Conservation (phyloP, 2,888 invertebrate species). For the Pyrocoelia pectoralis region DNA sequence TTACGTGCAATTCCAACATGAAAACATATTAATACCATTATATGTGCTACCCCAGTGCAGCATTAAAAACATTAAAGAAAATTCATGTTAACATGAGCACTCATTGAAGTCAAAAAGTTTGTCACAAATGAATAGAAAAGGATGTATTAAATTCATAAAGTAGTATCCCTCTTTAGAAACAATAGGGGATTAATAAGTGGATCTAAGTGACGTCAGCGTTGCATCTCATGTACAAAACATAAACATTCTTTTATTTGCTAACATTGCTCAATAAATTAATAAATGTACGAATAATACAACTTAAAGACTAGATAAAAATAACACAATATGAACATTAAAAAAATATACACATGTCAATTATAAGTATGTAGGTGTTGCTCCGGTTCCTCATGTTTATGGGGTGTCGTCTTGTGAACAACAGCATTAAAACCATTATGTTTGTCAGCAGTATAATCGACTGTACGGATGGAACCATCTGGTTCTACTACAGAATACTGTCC, state of each 20-base stretch:
- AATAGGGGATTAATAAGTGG: no score
- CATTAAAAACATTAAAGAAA: no score
- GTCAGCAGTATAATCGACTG: conserved; percentile 57
- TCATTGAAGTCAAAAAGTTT: no score
- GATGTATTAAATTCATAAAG: no score
- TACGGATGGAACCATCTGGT: conserved; percentile 56
- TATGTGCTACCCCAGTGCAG: no score
- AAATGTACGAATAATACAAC: background rate
- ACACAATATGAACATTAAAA: background rate
- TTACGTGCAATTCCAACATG: no score
- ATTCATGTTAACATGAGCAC: no score
- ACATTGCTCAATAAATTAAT: background rate
- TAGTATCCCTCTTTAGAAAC: no score
- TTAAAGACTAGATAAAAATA: background rate
- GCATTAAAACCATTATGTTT: conserved; percentile 58
- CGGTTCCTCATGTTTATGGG: conserved; percentile 37
- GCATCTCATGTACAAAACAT: no score
- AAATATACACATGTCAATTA: conserved; percentile 1
- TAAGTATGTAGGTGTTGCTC: conserved; percentile 21
- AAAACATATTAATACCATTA: no score
- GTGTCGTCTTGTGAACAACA: conserved; percentile 50
- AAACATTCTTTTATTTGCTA: background rate
- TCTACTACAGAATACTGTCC: conserved; percentile 58
- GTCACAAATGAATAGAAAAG: no score
- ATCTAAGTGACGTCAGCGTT: no score